A percentile compares a stretch with the other conserved stretches of the same genome.
These are phyloP conservation scores for Balaeniceps rex DNA, from an alignment of 2,113 vertebrate species.

Conservation along the genomic window DNA sequence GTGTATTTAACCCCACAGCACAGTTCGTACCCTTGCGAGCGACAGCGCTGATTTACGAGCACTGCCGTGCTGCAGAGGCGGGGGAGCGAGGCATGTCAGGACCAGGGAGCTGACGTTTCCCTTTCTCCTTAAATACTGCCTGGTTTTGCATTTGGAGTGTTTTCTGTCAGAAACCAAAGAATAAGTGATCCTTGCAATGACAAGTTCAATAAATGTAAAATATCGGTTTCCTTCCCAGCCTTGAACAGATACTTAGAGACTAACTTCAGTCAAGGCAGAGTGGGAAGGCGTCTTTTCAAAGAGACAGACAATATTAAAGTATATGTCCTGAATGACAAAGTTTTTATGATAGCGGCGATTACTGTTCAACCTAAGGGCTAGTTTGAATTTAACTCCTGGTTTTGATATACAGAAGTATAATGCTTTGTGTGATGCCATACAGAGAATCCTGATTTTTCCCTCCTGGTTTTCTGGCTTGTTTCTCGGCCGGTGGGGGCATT, in stretches of 20 bases:
- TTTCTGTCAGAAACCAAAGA: neutral
- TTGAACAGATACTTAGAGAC: neutral
- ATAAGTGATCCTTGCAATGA: neutral
- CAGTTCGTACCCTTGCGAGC: neutral
- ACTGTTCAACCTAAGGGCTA: neutral
- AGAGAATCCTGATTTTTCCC: neutral
- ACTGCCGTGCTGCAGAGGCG: neutral
- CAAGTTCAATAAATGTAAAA: neutral
- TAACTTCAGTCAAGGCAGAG: neutral
- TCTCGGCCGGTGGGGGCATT: rapidly evolving
- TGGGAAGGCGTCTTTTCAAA: neutral
- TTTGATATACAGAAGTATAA: neutral
- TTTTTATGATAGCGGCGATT: neutral
- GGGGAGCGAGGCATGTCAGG: neutral
- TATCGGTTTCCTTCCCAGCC: neutral
- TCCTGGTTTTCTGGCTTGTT: neutral
- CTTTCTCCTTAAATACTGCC: neutral
- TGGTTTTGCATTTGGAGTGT: neutral
- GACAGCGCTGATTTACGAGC: neutral
- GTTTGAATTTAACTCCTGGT: neutral
- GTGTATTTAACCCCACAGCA: rapidly evolving
- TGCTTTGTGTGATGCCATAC: rapidly evolving
- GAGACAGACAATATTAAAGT: neutral
- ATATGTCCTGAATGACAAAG: neutral
- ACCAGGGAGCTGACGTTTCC: rapidly evolving